Evolutionary conservation across 2,888 invertebrate species (phyloP).

Genomic region (Pristionchus maxplancki): DNA sequence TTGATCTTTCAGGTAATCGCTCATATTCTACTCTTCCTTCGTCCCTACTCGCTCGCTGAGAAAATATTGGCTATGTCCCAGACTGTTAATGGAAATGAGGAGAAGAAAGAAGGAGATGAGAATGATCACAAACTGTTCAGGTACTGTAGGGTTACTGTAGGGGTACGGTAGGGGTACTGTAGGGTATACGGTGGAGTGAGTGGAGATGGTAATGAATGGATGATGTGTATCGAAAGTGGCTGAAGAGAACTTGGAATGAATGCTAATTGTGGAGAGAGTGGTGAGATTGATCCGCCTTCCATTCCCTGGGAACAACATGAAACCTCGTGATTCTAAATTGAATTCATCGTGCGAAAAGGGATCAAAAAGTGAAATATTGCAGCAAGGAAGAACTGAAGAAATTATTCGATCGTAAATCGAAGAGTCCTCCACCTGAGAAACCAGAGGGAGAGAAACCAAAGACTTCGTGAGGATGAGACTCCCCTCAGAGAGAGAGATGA

Average conservation of each 20-base stretch:
- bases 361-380: not conserved
- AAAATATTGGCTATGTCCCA: not conserved
- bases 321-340: not conserved
- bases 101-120: conserved; percentile 37
- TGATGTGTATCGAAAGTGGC: not conserved
- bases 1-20: conserved; percentile 26
- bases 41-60: conserved; percentile 44
- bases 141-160: not conserved
- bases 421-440: conserved; percentile 48
- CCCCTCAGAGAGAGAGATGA: not conserved
- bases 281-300: not conserved
- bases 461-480: not conserved
- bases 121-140: conserved; percentile 36
- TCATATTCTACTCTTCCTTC: conserved; percentile 41
- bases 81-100: not conserved
- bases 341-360: not conserved
- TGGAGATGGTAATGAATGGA: not conserved
- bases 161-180: not conserved
- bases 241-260: not conserved
- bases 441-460: conserved; percentile 42
- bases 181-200: not conserved
- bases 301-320: not conserved
- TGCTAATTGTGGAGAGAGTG: not conserved
- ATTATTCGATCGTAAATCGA: conserved; percentile 27
- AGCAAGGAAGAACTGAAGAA: conserved; percentile 49